Percentiles rank a stretch among this genome's conserved stretches.
These are phyloP conservation scores for Rynchops niger DNA, from an alignment of 2,113 vertebrate species.

Conservation along the genomic window DNA sequence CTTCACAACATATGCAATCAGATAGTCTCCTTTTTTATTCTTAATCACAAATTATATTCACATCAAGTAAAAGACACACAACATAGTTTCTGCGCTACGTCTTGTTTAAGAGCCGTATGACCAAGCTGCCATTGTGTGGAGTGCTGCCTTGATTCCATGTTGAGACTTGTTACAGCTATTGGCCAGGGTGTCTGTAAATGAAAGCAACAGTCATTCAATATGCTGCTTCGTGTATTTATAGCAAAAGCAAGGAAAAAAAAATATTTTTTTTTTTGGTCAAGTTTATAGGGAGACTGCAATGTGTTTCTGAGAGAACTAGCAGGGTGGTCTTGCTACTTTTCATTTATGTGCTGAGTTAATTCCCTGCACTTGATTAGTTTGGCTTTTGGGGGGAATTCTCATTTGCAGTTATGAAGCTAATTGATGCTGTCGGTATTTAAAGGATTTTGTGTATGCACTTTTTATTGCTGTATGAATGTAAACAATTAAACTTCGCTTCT, in stretches of 20 bases:
- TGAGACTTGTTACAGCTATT: not conserved
- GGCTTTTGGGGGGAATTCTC: not conserved
- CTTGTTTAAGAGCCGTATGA: not conserved
- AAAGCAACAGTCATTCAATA: not conserved
- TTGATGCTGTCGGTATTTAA: not conserved
- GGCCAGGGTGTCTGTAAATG: not conserved
- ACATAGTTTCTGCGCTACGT: not conserved
- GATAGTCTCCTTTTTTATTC: not conserved
- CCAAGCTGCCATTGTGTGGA: not conserved
- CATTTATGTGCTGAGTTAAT: not conserved
- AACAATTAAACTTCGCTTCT: not conserved
- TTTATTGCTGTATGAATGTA: not conserved
- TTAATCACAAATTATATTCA: not conserved
- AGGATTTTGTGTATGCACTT: not conserved
- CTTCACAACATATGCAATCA: not conserved
- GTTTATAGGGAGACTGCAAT: not conserved
- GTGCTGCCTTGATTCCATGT: not conserved
- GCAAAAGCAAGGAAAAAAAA: not conserved
- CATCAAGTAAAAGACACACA: not conserved
- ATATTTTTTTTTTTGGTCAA: not conserved
- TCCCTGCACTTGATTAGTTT: not conserved
- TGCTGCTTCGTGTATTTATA: not conserved
- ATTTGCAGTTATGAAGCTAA: not conserved
- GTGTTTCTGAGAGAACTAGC: not conserved
- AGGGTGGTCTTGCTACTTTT: not conserved